A percentile compares a stretch with the other conserved stretches of the same genome.
Conservation (phyloP, 1,140 invertebrate genomes). For the Bombus polaris region DNA sequence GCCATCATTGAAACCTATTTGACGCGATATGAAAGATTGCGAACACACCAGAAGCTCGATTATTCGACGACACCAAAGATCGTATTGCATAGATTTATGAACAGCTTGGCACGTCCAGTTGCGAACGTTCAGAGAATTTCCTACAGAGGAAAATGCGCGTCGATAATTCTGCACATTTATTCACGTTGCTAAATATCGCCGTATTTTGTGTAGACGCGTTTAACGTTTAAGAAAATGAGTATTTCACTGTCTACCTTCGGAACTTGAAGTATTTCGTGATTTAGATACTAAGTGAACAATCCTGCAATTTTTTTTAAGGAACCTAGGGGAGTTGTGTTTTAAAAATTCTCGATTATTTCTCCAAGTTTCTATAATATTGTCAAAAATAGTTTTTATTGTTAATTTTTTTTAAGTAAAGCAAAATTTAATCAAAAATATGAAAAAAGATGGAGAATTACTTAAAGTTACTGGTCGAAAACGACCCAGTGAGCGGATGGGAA, state of each 20-base stretch:
- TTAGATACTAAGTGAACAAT: too few species aligned
- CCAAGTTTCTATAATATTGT: too few species aligned
- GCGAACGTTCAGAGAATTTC: background rate
- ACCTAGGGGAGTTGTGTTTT: fast-evolving
- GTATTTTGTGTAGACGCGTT: too few species aligned
- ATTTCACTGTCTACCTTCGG: background rate
- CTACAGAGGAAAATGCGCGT: background rate
- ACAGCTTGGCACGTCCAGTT: background rate
- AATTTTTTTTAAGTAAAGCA: too few species aligned
- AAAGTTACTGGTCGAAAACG: too few species aligned
- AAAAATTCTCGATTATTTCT: too few species aligned
- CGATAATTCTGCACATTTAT: background rate
- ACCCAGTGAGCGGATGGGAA: too few species aligned
- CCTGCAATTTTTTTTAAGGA: too few species aligned
- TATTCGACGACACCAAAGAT: background rate
- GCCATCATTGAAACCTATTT: background rate
- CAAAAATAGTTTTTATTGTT: too few species aligned
- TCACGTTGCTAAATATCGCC: background rate
- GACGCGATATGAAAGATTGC: background rate
- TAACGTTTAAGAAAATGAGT: background rate
- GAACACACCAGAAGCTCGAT: background rate
- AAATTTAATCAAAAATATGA: too few species aligned
- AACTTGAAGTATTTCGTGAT: background rate
- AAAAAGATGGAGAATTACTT: too few species aligned
- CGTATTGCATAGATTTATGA: background rate